Conservation (phyloP, 2,888 invertebrate genomes). For the Micoletzkya japonica region DNA sequence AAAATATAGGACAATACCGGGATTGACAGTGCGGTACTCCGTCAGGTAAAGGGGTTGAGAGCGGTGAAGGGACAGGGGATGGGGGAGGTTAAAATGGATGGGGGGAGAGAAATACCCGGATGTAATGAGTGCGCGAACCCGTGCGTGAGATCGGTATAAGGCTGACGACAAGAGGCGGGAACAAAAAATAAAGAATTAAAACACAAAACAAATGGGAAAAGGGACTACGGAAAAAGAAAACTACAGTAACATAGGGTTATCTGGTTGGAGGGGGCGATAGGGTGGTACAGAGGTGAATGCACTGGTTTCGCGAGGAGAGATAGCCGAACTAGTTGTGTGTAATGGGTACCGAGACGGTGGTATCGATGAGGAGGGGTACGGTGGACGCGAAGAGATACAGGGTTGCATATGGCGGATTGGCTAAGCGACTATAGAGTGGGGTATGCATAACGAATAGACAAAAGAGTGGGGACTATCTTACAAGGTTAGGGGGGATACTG, state of each 20-base stretch:
- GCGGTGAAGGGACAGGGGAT: not conserved
- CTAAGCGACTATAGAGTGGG: not conserved
- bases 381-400: not conserved
- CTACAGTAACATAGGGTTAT: not conserved
- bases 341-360: not conserved
- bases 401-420: not conserved
- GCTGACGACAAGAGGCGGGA: not conserved
- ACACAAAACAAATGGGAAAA: not conserved
- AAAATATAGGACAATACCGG: not conserved
- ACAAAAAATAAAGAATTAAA: not conserved
- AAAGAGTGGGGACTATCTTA: not conserved
- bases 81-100: not conserved
- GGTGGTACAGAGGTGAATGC: conserved; percentile 15
- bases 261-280: conserved; percentile 15
- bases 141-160: not conserved
- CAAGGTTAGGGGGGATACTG: not conserved
- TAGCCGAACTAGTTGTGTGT: not conserved
- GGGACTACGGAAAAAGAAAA: conserved; percentile 9
- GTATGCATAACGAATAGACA: conserved; percentile 2
- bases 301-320: not conserved
- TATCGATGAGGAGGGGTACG: not conserved
- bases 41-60: not conserved
- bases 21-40: not conserved
- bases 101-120: not conserved
- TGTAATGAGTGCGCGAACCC: not conserved